phyloP scores from a whole-genome alignment of 2,797 vertebrate species.

The Bovichtus diacanthus region DNA sequence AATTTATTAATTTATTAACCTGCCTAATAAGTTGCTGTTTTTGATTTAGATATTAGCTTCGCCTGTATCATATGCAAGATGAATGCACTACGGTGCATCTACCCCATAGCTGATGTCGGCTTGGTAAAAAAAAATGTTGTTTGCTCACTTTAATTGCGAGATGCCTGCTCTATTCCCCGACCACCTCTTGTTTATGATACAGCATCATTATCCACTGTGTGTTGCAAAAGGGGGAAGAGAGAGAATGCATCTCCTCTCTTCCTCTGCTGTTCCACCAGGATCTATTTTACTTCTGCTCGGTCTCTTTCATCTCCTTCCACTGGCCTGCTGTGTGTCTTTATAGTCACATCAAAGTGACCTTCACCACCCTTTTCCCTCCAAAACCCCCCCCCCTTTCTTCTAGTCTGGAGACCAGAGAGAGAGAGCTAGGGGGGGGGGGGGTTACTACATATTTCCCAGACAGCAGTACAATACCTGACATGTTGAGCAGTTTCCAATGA shows the following conservation, averaged over 20 bases:
- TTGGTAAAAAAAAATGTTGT: constrained; percentile 62
- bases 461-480: constrained; percentile 53
- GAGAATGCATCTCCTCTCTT: constrained; percentile 35
- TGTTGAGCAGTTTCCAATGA: constrained; percentile 41
- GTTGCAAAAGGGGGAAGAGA: constrained; percentile 20
- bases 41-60: constrained; percentile 13
- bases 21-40: constrained; percentile 2
- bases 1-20: constrained; percentile 48
- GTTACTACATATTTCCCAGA: constrained; percentile 56
- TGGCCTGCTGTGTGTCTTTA: constrained; percentile 77
- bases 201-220: constrained; percentile 72
- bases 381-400: constrained; percentile 38
- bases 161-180: constrained; percentile 70
- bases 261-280: constrained; percentile 55
- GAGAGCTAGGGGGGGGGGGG: background rate
- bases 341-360: constrained; percentile 83
- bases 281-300: constrained; percentile 65
- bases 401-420: constrained; percentile 49
- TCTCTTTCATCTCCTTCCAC: constrained; percentile 78
- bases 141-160: constrained; percentile 79
- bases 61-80: constrained; percentile 17
- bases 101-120: constrained; percentile 39
- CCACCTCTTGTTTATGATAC: constrained; percentile 73
- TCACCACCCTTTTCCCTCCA: constrained; percentile 61
- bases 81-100: constrained; percentile 8